Conservation (phyloP, 2,113 vertebrate species). For the Nannospalax galili region DNA sequence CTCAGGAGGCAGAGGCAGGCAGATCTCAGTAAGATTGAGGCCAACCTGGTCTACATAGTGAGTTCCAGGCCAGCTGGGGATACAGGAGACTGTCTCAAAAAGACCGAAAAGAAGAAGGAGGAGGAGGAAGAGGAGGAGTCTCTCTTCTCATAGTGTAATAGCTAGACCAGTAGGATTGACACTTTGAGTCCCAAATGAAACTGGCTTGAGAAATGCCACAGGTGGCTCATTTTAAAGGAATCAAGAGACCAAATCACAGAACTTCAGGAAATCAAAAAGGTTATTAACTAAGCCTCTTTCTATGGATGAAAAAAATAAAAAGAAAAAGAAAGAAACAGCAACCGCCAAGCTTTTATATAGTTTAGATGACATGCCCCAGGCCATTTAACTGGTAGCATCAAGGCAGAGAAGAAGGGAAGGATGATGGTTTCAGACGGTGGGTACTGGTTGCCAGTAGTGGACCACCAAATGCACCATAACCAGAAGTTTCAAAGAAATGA, state of each 20-base stretch:
- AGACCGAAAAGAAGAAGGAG: too few species aligned
- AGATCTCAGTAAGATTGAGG: too few species aligned
- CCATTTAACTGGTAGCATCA: neutral
- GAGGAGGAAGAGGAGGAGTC: too few species aligned
- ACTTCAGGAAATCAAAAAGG: neutral
- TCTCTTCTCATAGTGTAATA: neutral
- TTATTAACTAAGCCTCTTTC: neutral
- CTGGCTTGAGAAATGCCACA: neutral
- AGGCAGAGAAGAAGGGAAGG: neutral
- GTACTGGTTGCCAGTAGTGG: neutral
- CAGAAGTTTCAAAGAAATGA: neutral
- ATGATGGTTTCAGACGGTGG: neutral
- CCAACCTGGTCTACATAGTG: too few species aligned
- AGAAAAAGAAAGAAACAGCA: too few species aligned
- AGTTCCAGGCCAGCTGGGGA: too few species aligned
- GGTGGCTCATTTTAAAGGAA: slow-evolving; percentile 1
- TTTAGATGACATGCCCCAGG: neutral
- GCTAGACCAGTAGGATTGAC: neutral
- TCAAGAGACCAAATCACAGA: neutral
- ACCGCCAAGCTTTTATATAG: neutral
- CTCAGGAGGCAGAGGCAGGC: too few species aligned
- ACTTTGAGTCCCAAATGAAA: neutral
- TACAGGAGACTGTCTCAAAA: too few species aligned
- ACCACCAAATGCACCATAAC: neutral
- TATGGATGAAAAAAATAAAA: neutral